Evolutionary conservation across 1,140 invertebrate species (phyloP), one percentile per base, ranked within the genome.

Genomic region (Augochlora pura): DNA sequence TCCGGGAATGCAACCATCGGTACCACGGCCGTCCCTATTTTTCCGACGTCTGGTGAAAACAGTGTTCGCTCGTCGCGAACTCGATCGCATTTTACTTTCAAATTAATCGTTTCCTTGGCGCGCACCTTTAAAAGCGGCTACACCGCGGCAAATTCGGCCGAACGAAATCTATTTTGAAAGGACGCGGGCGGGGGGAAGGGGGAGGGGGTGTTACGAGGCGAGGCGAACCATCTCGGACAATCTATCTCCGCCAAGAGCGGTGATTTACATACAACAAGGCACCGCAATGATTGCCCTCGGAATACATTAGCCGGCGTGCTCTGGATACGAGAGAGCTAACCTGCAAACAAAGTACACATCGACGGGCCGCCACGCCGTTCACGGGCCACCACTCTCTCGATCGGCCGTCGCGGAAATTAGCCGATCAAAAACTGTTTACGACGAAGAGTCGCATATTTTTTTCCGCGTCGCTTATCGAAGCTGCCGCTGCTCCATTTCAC

Each of bases 261-360:
- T 68, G 84, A 87, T 87, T 87, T 87, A 87, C 86, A 87, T 87
- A 86, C 81, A 86, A 87, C 84, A 87, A 86, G 86, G 77, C 80
- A 87, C 82, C 84, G 84, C 82, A 86, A 86, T 87, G 82, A 87
- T 87, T 84, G 80, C 84, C 75, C 70, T 79, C 72, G 67, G 84
- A 87, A 87, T 87, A 86, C 80, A 86, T 87, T 87, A 87, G 74
- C 80, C 74, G 75, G 70, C 82, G 60, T 70, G 71, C 82, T 72
- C 66, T 60, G 57, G 59, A 78, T 82, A 79, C 77, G 49, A 66
- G 49, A 66, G 49, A 66, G 69, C 59, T 62, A 72, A 73, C 70
- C 39, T 18, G 62, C 69, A 66, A 73, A 73, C 77, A 73, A 79
- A 79, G 60, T 73, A 59, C 77, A 59, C 16, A 49, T 21, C 23